These are phyloP conservation scores for Dione vanillae DNA, from an alignment of 2,888 invertebrate species.

Conservation along the genomic window DNA sequence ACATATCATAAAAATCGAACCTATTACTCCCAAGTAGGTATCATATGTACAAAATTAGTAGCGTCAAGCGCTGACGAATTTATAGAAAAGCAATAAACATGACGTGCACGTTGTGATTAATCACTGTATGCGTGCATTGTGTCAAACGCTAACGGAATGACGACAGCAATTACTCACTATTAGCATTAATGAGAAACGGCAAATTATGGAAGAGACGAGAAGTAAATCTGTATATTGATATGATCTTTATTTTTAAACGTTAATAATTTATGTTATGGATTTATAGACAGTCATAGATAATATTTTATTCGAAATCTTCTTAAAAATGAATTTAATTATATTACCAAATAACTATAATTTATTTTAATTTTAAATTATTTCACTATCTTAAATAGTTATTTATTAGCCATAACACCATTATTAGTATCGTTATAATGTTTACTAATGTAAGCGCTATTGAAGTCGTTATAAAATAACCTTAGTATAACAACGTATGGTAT, in stretches of 20 bases:
- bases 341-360: no score
- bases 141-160: conserved; percentile 4
- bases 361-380: no score
- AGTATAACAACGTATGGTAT: conserved; percentile 1
- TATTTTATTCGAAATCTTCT: no score
- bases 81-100: conserved; percentile 6
- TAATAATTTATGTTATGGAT: no score
- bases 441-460: no score
- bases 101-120: conserved; percentile 13
- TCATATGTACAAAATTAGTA: conserved; percentile 2
- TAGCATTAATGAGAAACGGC: conserved; percentile 3
- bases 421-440: no score
- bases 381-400: no score
- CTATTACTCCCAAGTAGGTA: not conserved
- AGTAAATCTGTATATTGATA: not conserved
- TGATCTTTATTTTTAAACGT: not conserved
- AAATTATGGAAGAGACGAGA: not conserved
- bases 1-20: not conserved
- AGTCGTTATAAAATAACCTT: conserved; percentile 4
- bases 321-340: no score
- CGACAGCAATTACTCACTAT: conserved; percentile 20
- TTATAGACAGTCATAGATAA: no score
- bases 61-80: conserved; percentile 1
- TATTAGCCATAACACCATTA: no score
- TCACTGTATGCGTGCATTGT: conserved; percentile 17